phyloP scores from a whole-genome alignment of 92 coral and sea anemone species.

The Montipora capitata region DNA sequence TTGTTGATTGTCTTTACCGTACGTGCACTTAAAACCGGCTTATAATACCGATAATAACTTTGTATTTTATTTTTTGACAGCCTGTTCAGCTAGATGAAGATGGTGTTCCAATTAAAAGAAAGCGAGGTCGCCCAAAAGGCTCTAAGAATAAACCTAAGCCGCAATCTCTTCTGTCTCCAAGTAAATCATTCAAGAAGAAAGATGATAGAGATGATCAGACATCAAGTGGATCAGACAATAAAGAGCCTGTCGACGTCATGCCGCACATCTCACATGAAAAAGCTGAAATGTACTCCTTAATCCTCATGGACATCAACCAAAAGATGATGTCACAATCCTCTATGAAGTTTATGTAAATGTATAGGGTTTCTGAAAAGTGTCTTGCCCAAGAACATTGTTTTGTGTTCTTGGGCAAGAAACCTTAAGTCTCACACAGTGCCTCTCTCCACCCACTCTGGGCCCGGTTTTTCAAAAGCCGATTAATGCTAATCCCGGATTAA shows the following conservation, averaged over 20 bases:
- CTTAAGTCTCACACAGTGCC: too few relatives aligned
- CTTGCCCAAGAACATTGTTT: not conserved
- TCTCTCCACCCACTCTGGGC: too few relatives aligned
- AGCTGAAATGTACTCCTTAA: conserved; percentile 88
- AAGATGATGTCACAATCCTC: conserved; percentile 93
- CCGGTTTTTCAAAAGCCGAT: too few relatives aligned
- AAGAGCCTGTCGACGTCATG: conserved; percentile 76
- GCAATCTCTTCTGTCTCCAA: conserved; percentile 66
- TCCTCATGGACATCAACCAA: conserved; percentile 94
- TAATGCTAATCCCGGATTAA: too few relatives aligned
- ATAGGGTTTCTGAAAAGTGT: not conserved
- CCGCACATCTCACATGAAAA: conserved; percentile 93
- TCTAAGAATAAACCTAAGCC: conserved; percentile 97
- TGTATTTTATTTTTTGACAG: not conserved
- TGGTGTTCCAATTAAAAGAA: conserved; percentile 79
- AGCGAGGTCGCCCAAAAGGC: conserved; percentile 98
- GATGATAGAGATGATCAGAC: conserved; percentile 70
- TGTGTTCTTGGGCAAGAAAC: not conserved
- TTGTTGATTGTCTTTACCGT: too few relatives aligned
- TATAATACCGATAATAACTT: too few relatives aligned
- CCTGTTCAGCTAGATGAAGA: conserved; percentile 67
- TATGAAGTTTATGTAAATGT: conserved; percentile 79
- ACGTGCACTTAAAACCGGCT: too few relatives aligned
- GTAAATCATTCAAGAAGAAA: conserved; percentile 19
- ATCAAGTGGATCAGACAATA: conserved; percentile 62